Conservation (phyloP, 2,797 vertebrate genomes). For the Parambassis ranga region DNA sequence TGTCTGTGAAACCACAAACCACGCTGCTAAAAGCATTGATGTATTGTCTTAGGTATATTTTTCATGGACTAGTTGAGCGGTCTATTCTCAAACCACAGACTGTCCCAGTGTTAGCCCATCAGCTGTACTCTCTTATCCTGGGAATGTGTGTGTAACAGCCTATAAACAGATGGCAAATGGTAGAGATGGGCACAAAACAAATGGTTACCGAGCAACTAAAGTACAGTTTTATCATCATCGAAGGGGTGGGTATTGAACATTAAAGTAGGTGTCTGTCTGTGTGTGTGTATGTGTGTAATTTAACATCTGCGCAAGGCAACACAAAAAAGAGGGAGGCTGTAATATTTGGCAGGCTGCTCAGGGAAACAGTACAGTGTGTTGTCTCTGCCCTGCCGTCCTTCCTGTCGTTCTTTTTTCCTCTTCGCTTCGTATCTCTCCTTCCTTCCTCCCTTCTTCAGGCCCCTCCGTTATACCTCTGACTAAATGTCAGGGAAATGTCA, state of each 20-base stretch:
- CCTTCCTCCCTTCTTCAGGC: constrained; percentile 58
- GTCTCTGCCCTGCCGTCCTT: constrained; percentile 26
- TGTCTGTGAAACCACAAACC: constrained; percentile 65
- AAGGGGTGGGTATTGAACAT: constrained; percentile 39
- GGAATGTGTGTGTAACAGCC: constrained; percentile 45
- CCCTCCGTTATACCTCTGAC: constrained; percentile 70
- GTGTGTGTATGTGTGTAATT: constrained; percentile 15
- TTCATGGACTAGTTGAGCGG: constrained; percentile 46
- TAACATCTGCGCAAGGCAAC: constrained; percentile 11
- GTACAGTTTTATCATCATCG: constrained; percentile 56
- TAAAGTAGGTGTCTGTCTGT: constrained; percentile 42
- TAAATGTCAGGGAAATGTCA: constrained; percentile 88
- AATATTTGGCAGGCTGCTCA: constrained; percentile 27
- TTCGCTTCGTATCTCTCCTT: constrained; percentile 39
- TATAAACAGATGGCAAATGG: constrained; percentile 55
- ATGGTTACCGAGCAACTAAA: constrained; percentile 72
- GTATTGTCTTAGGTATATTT: constrained; percentile 40
- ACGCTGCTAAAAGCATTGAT: constrained; percentile 52
- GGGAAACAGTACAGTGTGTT: constrained; percentile 11
- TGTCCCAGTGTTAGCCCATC: constrained; percentile 23
- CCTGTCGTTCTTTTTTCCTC: constrained; percentile 30
- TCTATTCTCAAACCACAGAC: constrained; percentile 38
- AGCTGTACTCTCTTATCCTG: constrained; percentile 16
- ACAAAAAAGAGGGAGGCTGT: neutral
- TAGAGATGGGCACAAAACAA: constrained; percentile 60